Conservation (phyloP, 1,140 invertebrate species). For the Pissodes strobi region DNA sequence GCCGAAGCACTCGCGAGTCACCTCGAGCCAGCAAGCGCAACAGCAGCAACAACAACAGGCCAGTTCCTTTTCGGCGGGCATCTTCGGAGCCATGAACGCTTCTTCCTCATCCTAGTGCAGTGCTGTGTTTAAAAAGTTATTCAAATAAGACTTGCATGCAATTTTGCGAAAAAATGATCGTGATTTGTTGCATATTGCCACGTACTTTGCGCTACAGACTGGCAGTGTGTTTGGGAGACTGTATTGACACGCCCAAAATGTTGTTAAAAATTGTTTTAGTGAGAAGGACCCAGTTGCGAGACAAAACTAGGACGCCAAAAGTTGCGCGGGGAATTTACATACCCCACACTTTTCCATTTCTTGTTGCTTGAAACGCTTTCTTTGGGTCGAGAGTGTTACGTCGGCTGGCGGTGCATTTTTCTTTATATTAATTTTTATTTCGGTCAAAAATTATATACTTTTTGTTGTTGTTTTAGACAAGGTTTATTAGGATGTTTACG, state of each 20-base stretch:
- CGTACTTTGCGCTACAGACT: background rate
- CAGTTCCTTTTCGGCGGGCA: constrained; percentile 69
- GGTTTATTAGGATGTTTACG: background rate
- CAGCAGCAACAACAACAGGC: constrained; percentile 52
- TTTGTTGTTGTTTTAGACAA: constrained; percentile 10
- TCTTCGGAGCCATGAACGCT: constrained; percentile 79
- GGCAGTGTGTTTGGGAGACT: background rate
- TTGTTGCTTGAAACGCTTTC: constrained; percentile 42
- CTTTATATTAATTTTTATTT: constrained; percentile 7
- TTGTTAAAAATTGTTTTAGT: constrained; percentile 34
- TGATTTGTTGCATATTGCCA: background rate
- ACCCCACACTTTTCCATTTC: constrained; percentile 33
- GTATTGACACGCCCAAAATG: constrained; percentile 7
- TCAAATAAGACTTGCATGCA: constrained; percentile 35
- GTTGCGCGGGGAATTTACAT: constrained; percentile 26
- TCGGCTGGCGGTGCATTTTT: constrained; percentile 15
- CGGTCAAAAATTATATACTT: constrained; percentile 3
- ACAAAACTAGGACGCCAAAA: constrained; percentile 32
- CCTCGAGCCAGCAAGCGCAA: constrained; percentile 64
- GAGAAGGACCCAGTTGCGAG: constrained; percentile 31
- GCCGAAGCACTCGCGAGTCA: constrained; percentile 79
- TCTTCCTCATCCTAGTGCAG: constrained; percentile 75
- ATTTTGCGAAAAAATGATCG: background rate
- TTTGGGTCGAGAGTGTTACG: constrained; percentile 8
- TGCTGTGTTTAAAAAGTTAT: constrained; percentile 53